Evolutionary conservation across 2,888 invertebrate genomes (phyloP).

Genomic region (Eilema caniola): DNA sequence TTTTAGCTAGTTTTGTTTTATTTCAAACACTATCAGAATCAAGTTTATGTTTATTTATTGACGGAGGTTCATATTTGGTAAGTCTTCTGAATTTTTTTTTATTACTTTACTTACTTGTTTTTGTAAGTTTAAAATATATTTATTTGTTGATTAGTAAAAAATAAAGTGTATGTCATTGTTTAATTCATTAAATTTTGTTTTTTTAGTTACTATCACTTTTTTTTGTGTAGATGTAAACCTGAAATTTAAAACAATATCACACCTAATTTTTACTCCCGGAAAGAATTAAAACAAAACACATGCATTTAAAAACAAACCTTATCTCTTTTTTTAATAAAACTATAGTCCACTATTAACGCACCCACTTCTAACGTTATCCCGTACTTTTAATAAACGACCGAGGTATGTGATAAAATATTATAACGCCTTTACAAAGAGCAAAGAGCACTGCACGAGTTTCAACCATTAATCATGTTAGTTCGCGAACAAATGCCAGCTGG

Average conservation of each 20-base stretch:
- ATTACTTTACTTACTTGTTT: no score
- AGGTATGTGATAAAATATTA: conserved; percentile 57
- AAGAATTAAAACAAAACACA: neutral
- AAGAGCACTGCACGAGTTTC: conserved; percentile 67
- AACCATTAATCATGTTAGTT: conserved; percentile 76
- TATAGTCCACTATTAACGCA: conserved; percentile 32
- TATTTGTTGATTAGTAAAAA: no score
- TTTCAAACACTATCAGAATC: conserved; percentile 16
- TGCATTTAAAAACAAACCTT: neutral
- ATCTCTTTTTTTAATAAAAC: conserved; percentile 17
- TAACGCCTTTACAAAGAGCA: conserved; percentile 63
- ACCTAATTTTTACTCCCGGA: neutral
- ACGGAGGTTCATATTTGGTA: neutral
- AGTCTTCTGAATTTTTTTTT: no score
- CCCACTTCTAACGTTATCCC: conserved; percentile 40
- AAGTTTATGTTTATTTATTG: neutral
- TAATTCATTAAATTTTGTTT: no score
- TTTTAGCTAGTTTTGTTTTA: conserved; percentile 47
- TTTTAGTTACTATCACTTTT: no score
- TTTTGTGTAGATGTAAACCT: no score
- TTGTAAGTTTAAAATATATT: no score
- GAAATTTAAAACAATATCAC: no score
- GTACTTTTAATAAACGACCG: conserved; percentile 54
- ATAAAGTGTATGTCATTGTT: no score
- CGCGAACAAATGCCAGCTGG: conserved; percentile 69